phyloP scores from a whole-genome alignment of 2,888 invertebrate species.

The Tetragonisca angustula region DNA sequence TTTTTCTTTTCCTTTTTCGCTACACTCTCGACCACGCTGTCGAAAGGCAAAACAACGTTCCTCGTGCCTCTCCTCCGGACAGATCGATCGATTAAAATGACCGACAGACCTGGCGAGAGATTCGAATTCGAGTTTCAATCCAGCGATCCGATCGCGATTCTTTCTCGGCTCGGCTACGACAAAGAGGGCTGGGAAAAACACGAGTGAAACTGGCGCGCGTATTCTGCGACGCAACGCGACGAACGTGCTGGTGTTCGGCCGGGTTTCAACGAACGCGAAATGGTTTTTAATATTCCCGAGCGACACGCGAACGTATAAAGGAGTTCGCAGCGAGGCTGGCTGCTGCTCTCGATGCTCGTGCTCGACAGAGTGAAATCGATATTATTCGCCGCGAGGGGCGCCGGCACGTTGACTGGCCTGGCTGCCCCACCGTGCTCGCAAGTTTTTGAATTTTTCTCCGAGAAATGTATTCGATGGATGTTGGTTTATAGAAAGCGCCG shows the following conservation, averaged over 20 bases:
- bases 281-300: conserved; percentile 53
- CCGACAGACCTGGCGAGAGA: background rate
- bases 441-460: conserved; percentile 49
- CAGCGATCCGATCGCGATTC: conserved; percentile 19
- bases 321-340: conserved; percentile 17
- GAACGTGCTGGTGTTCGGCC: no score
- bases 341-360: conserved; percentile 13
- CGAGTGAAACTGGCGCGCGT: conserved; percentile 8
- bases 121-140: conserved; percentile 4
- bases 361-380: conserved; percentile 53
- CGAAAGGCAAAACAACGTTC: background rate
- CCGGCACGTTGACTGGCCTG: background rate
- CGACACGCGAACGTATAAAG: conserved; percentile 41
- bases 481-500: conserved; percentile 37
- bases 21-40: background rate
- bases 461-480: conserved; percentile 49
- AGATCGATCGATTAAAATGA: conserved; percentile 17
- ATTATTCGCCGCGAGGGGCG: conserved; percentile 30
- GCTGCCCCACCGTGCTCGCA: conserved; percentile 1
- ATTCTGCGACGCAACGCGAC: background rate
- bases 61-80: no score
- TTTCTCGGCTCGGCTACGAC: conserved; percentile 3
- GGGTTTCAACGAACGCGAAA: conserved; percentile 32
- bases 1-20: no score
- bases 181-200: background rate